phyloP scores from a whole-genome alignment of 2,797 vertebrate genomes.

The Hypotaenidia philippensis region DNA sequence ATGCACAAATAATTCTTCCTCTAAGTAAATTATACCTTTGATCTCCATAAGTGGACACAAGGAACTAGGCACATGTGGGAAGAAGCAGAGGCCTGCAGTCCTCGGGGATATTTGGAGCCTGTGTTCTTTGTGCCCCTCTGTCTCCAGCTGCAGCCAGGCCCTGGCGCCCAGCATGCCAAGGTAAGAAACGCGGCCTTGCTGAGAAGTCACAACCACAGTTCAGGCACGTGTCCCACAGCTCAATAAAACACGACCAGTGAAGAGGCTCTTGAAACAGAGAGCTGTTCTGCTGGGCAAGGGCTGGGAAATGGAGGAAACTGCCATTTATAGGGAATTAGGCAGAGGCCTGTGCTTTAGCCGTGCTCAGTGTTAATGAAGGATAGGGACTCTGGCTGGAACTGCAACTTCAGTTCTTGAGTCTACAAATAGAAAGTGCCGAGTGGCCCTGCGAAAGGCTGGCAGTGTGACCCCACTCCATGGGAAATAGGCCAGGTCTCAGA shows the following conservation, averaged over 20 bases:
- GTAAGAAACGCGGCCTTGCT: accelerated
- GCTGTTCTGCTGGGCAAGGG: background rate
- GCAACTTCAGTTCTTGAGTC: background rate
- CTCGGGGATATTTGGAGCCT: background rate
- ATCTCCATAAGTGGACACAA: background rate
- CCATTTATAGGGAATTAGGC: background rate
- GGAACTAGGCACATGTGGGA: background rate
- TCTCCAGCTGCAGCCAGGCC: background rate
- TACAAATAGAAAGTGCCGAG: background rate
- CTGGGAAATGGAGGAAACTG: background rate
- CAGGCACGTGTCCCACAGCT: background rate
- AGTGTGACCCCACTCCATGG: background rate
- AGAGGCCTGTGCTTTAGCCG: background rate
- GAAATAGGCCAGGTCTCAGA: background rate
- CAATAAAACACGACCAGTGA: background rate
- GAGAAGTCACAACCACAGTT: background rate
- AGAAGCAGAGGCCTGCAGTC: background rate
- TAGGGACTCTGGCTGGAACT: background rate
- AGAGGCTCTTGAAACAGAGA: background rate
- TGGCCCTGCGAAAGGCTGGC: background rate
- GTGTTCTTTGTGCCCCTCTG: background rate
- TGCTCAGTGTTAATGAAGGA: background rate
- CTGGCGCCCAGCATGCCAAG: background rate
- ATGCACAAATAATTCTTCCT: slow-evolving; percentile 51
- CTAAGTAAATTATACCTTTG: slow-evolving; percentile 49